Conservation (phyloP, 2,888 invertebrate species). For the Rhingia campestris region DNA sequence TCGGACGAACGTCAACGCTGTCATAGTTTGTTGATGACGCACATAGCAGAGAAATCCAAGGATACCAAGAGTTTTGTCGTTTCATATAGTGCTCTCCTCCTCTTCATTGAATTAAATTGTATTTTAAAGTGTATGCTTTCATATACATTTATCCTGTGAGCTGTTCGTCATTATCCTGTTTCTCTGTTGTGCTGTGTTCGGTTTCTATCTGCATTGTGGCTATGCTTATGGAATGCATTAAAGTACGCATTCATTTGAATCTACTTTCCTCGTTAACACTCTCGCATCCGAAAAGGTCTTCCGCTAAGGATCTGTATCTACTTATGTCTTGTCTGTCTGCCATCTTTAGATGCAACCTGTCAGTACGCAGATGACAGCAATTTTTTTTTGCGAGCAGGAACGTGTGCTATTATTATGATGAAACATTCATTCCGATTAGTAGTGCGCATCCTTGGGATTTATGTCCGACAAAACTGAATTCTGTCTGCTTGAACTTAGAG, state of each 20-base stretch:
- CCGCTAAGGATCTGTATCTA: constrained; percentile 23
- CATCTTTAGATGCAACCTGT: constrained; percentile 12
- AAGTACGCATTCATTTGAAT: constrained; percentile 64
- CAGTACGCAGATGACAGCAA: background rate
- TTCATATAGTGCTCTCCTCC: constrained; percentile 13
- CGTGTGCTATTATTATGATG: constrained; percentile 54
- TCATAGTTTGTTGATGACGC: constrained; percentile 38
- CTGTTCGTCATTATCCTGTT: constrained; percentile 3
- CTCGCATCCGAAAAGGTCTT: constrained; percentile 3
- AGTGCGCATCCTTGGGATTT: constrained; percentile 59
- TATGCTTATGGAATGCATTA: constrained; percentile 65
- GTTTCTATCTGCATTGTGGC: constrained; percentile 28
- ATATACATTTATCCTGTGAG: background rate
- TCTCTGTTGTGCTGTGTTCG: background rate
- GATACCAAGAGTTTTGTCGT: constrained; percentile 27
- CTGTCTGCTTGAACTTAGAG: background rate
- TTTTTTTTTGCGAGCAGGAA: constrained; percentile 1
- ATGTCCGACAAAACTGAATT: constrained; percentile 63
- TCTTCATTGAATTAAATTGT: constrained; percentile 63
- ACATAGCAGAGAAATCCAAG: background rate
- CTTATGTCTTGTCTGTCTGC: constrained; percentile 39
- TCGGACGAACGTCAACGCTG: constrained; percentile 43
- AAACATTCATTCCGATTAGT: constrained; percentile 61
- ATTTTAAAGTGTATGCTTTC: constrained; percentile 39
- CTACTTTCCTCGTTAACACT: constrained; percentile 57